These are phyloP conservation scores for Empidonax traillii DNA, from an alignment of 2,113 vertebrate genomes.

Conservation along the genomic window DNA sequence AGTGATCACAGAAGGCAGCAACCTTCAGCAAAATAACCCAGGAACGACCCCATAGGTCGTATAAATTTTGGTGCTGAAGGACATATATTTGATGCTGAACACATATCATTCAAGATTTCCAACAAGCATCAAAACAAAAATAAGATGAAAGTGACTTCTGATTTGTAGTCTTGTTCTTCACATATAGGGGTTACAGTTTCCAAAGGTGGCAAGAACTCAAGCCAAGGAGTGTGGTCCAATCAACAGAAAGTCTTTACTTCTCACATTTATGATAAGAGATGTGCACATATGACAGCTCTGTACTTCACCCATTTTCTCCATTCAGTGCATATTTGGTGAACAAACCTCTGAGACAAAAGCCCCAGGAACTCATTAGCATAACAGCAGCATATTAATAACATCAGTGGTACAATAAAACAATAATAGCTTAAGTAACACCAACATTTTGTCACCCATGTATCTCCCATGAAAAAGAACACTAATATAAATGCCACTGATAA, in stretches of 20 bases:
- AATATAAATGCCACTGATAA: neutral
- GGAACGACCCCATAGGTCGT: neutral
- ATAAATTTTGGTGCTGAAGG: neutral
- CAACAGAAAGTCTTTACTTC: neutral
- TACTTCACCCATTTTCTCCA: neutral
- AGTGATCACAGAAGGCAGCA: neutral
- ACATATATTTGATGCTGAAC: neutral
- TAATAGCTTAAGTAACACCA: conserved; percentile 3
- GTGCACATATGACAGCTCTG: neutral
- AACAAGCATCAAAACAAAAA: neutral
- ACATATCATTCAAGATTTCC: neutral
- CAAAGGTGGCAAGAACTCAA: neutral
- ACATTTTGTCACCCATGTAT: conserved; percentile 9
- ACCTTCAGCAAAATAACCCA: neutral
- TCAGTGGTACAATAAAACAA: neutral
- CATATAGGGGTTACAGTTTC: neutral
- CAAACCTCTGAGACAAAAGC: neutral
- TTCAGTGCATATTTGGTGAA: neutral
- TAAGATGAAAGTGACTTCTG: neutral
- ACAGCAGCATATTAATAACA: neutral
- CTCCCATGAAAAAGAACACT: neutral
- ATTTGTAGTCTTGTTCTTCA: neutral
- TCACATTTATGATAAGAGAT: neutral
- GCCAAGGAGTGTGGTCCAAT: neutral
- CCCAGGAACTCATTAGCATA: neutral